These are phyloP conservation scores for Neodiprion virginianus DNA, from an alignment of 1,140 invertebrate genomes.

Conservation along the genomic window DNA sequence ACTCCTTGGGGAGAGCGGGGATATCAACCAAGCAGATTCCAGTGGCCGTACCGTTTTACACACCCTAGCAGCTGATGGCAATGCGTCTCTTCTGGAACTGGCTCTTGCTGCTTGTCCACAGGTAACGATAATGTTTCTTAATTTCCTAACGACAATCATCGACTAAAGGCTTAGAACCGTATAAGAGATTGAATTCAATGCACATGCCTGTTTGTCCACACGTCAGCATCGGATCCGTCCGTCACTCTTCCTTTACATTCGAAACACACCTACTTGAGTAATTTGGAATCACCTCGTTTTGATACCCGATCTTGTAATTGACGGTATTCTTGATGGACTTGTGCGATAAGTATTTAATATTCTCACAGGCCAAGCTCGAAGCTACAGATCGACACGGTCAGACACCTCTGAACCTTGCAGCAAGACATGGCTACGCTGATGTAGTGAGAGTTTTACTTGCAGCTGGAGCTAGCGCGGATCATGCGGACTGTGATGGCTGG, in stretches of 20 bases:
- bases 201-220: no score
- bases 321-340: background rate
- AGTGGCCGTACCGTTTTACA: slow-evolving; percentile 77
- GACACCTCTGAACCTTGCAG: slow-evolving; percentile 83
- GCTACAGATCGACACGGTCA: slow-evolving; percentile 78
- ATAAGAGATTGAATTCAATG: background rate
- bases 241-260: no score
- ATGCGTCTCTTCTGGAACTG: slow-evolving; percentile 69
- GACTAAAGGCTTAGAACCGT: slow-evolving; percentile 15
- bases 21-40: slow-evolving; percentile 62
- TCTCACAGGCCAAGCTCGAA: slow-evolving; percentile 65
- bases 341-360: background rate
- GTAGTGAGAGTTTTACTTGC: slow-evolving; percentile 76
- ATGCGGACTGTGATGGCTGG: slow-evolving; percentile 88
- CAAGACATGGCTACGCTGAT: slow-evolving; percentile 79
- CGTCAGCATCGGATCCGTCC: no score
- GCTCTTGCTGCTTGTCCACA: slow-evolving; percentile 67
- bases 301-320: background rate
- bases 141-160: slow-evolving; percentile 12
- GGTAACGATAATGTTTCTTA: slow-evolving; percentile 35
- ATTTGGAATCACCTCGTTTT: background rate
- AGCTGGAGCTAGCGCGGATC: slow-evolving; percentile 80
- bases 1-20: slow-evolving; percentile 56
- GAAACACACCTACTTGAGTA: background rate
- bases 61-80: slow-evolving; percentile 77